Percentiles rank a stretch among this genome's conserved stretches.
Conservation (phyloP, 2,797 vertebrate species). For the Gymnoscopelus microlampas region DNA sequence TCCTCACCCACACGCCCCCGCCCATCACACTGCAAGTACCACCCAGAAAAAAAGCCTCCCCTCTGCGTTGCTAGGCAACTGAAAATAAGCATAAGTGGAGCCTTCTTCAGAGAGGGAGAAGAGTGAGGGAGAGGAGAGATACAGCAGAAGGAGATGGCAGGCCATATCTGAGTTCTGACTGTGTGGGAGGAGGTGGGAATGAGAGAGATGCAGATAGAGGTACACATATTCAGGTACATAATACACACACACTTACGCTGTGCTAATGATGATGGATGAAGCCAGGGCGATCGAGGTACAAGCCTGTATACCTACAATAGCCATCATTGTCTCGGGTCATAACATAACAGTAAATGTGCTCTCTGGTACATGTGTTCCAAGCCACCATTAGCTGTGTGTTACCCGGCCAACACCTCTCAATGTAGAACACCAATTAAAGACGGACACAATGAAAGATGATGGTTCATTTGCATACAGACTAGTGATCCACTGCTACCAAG, state of each 20-base stretch:
- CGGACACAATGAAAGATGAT: background rate
- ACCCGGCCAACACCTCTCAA: background rate
- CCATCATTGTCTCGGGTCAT: too few species aligned
- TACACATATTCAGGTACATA: too few species aligned
- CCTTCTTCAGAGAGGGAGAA: constrained; percentile 43
- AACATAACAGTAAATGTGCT: background rate
- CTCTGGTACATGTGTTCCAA: background rate
- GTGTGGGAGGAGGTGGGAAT: background rate
- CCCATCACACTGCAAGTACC: constrained; percentile 51
- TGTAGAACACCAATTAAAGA: background rate
- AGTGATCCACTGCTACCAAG: background rate
- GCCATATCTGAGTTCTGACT: too few species aligned
- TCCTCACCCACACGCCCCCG: too few species aligned
- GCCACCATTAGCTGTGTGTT: background rate
- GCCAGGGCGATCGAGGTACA: background rate
- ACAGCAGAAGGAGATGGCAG: background rate
- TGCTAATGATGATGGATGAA: background rate
- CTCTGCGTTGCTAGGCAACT: constrained; percentile 79
- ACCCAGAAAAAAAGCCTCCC: constrained; percentile 63
- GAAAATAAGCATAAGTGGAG: constrained; percentile 69
- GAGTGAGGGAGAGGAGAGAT: constrained; percentile 17
- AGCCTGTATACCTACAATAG: background rate
- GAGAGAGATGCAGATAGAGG: background rate
- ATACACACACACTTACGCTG: background rate
- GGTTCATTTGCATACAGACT: background rate